Conservation (phyloP, 2,113 vertebrate species). For the Percopsis transmontana region DNA sequence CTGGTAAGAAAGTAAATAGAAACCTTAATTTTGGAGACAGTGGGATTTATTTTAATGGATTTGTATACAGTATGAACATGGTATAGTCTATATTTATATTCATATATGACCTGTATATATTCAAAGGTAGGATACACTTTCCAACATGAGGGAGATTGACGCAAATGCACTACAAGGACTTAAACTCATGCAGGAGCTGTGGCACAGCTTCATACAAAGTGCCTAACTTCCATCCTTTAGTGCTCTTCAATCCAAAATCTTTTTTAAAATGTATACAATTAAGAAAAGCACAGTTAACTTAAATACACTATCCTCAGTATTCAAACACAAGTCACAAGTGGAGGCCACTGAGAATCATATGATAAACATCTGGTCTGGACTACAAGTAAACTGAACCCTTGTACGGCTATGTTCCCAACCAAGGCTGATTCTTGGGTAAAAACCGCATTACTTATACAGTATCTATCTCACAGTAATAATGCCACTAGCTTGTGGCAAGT, state of each 20-base stretch:
- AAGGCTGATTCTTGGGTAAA: slow-evolving; percentile 40
- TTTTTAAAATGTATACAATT: slow-evolving; percentile 57
- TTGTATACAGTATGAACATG: slow-evolving; percentile 75
- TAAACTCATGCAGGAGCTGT: slow-evolving; percentile 12
- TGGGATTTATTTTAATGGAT: slow-evolving; percentile 69
- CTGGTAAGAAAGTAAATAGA: slow-evolving; percentile 27
- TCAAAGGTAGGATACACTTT: slow-evolving; percentile 24
- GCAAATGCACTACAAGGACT: slow-evolving; percentile 41
- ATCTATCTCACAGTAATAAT: slow-evolving; percentile 54
- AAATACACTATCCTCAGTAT: slow-evolving; percentile 37
- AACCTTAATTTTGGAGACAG: slow-evolving; percentile 36
- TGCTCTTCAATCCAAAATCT: too few relatives aligned
- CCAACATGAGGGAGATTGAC: slow-evolving; percentile 12
- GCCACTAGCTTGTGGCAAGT: slow-evolving; percentile 53
- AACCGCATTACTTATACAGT: slow-evolving; percentile 28
- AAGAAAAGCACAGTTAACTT: slow-evolving; percentile 58
- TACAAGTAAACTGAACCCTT: slow-evolving; percentile 24
- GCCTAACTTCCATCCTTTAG: too few relatives aligned
- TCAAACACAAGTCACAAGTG: slow-evolving; percentile 34
- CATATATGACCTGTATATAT: slow-evolving; percentile 42
- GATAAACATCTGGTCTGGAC: slow-evolving; percentile 13
- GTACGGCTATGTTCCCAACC: slow-evolving; percentile 30
- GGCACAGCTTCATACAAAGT: neutral
- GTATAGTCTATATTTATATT: slow-evolving; percentile 58
- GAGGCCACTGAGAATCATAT: slow-evolving; percentile 48